Evolutionary conservation across 2,113 vertebrate species (phyloP), one percentile per base, ranked within the genome.

Genomic region (Speoplatyrhinus poulsoni): DNA sequence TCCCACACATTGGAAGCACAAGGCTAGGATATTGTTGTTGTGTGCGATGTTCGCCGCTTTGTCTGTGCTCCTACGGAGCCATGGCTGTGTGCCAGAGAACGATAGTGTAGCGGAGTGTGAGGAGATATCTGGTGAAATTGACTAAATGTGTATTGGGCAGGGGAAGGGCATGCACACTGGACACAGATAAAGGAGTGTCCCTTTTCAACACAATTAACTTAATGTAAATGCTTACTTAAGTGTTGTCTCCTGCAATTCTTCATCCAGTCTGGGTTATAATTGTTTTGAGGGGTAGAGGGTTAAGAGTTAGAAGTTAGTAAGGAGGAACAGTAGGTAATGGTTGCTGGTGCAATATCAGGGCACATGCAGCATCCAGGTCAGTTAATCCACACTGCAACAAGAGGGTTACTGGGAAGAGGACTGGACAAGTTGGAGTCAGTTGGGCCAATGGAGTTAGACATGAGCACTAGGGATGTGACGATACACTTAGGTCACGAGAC

Each of bases 221-320:
- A 16, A 12, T 5, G 48, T 33, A 9, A 36, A 49, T 64, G 92
- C 95, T 95, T 95, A 98, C 95, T 96, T 95, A 88, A 88, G 85
- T 65, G 94, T 87, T 75, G 92, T 80, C 70, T 96, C 94, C 82
- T 93, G 94, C 86, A 96, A 88, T 84, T 96, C 94, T 92, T 95
- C 92, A 88, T 98, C 96, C 95, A 96, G 93, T 93, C 95, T 97
- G 92, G 82, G 73, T 74, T 81, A 90, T 82, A 87, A 91, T 93
- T 79, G 85, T 87, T 59, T 79, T 61, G 33, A 26, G 77, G 41
- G 48, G 62, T 16, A 84, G 46, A 81, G 46, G 79, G 62, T 19
- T 33, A 49, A 32, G n/a, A 16, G 57, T 87, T 72, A 81, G 53
- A 13, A 47, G 59, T 54, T 50, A 68, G 66, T 68, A 15, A 74